These are phyloP conservation scores for Gymnogyps californianus DNA, from an alignment of 2,113 vertebrate genomes.

Conservation along the genomic window DNA sequence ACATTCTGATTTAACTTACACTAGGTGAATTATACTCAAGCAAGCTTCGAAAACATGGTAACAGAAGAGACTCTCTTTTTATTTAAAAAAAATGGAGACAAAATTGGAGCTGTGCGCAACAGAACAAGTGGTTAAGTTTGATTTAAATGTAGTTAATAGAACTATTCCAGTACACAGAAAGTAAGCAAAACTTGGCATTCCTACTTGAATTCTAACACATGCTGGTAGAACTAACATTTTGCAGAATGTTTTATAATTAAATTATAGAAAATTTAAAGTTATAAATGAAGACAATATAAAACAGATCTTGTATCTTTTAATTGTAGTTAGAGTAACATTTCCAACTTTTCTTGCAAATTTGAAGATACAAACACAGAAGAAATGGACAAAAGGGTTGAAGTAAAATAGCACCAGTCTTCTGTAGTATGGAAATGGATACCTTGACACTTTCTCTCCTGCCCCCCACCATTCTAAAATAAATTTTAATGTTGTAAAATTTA, in stretches of 20 bases:
- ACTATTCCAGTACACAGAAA: neutral
- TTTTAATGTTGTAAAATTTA: neutral
- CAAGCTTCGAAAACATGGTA: neutral
- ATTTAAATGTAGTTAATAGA: neutral
- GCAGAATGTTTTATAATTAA: neutral
- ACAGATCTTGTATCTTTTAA: neutral
- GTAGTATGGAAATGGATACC: neutral
- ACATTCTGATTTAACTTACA: neutral
- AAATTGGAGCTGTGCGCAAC: neutral
- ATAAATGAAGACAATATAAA: neutral
- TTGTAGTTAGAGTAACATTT: neutral
- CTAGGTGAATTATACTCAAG: neutral
- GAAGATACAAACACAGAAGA: neutral
- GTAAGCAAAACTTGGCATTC: neutral
- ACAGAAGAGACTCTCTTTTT: neutral
- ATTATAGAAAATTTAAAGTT: neutral
- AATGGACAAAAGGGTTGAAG: neutral
- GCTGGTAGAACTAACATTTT: neutral
- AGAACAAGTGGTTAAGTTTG: neutral
- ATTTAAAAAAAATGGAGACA: neutral
- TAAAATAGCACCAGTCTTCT: conserved; percentile 10
- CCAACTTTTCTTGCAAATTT: neutral
- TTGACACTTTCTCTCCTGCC: neutral
- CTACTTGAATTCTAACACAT: neutral
- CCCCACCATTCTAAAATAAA: neutral